Evolutionary conservation across 2,113 vertebrate species (phyloP), one percentile per base, ranked within the genome.

Genomic region (Tor tambroides): DNA sequence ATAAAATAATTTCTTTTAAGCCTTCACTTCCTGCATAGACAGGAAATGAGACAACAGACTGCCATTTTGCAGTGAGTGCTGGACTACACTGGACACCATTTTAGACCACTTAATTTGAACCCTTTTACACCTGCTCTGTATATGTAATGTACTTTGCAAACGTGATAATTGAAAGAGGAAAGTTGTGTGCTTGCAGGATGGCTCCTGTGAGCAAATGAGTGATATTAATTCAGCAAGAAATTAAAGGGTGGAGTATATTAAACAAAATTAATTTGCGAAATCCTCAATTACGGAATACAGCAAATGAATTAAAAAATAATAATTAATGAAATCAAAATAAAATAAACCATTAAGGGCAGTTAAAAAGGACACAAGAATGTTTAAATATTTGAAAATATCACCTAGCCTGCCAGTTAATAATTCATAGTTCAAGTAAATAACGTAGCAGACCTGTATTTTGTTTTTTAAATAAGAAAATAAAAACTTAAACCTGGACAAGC

Each of bases 11-110:
- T 95, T 95, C 95, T 94, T n/a, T 93, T 94, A 94, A 94, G 94
- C 95, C 97, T 97, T 96, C 96, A 98, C 97, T 99, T 99, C 98
- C 98, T 99, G 95, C 92, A 90, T 94, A 96, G 95, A 96, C 97
- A 98, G 98, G 98, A 99, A 98, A 95, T 95, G 92, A 93, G 90
- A 94, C 92, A 94, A 87, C 90, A 95, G 96, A 90, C 77, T 96
- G 97, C 97, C 98, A 98, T 99, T 99, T 99, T 98, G 95, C 92
- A 92, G 80, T 93, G 92, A 92, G 79, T 93, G 92, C 80, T 91
- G 85, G 89, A 88, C 85, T 89, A 76, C 51, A 51, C 89, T 90
- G 92, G 93, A 83, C 88, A 90, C 87, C 90, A 91, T 11, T 59
- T 91, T 89, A 86, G 90, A 92, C 89, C 86, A 88, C 85, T 92